Percentiles rank a stretch among this genome's conserved stretches.
Evolutionary conservation across 2,113 vertebrate species (phyloP).

Genomic region (Salminus brasiliensis): DNA sequence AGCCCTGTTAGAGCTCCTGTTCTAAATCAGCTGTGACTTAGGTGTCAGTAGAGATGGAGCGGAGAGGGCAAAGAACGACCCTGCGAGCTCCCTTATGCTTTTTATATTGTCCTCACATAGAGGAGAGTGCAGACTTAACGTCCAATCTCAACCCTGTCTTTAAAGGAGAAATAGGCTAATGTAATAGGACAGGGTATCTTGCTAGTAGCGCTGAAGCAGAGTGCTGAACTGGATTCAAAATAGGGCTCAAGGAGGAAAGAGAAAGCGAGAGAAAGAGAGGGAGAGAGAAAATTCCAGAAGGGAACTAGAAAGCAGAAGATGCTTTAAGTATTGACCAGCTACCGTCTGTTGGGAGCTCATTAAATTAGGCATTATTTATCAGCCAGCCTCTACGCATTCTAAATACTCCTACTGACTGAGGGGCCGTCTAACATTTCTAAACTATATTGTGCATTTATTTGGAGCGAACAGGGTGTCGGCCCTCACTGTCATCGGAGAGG

Average conservation of each 20-base stretch:
- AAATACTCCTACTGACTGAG: background rate
- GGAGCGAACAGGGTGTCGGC: background rate
- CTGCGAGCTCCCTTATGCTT: background rate
- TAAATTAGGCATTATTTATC: slow-evolving; percentile 16
- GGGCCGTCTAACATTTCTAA: background rate
- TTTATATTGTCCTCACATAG: background rate
- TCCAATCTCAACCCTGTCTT: background rate
- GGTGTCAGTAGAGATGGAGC: background rate
- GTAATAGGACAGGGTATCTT: background rate
- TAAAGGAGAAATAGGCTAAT: background rate
- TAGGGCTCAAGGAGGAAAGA: too few species aligned
- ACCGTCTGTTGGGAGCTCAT: slow-evolving; percentile 3
- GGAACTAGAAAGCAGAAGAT: background rate
- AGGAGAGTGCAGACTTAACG: background rate
- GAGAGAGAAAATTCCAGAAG: background rate
- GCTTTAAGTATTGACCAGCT: slow-evolving; percentile 23
- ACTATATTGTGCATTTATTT: too few species aligned
- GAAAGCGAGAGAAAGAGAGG: background rate
- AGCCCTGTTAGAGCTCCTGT: background rate
- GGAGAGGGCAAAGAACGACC: background rate
- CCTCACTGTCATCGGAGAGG: background rate
- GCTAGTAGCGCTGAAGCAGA: background rate
- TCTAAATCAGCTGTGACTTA: background rate
- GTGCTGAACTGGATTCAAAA: background rate
- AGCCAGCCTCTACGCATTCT: background rate